These are phyloP conservation scores for Conopomorpha cramerella DNA, from an alignment of 1,140 invertebrate species.

Conservation along the genomic window DNA sequence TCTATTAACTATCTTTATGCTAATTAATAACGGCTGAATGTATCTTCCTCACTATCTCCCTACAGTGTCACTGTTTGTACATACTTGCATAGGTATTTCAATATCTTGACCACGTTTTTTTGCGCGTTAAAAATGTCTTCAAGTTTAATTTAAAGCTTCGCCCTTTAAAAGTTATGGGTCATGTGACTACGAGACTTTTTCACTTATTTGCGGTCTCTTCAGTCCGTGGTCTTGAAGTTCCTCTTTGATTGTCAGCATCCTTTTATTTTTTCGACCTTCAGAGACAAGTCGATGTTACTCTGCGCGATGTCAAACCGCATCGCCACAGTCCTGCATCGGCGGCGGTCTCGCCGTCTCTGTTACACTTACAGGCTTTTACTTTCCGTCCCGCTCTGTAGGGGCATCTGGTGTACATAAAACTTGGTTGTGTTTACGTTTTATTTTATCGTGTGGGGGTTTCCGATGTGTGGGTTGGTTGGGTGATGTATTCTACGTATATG, in stretches of 20 bases:
- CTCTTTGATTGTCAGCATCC: slow-evolving; percentile 14
- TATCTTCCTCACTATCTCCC: slow-evolving; percentile 31
- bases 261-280: slow-evolving; percentile 49
- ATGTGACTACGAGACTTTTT: too few species aligned
- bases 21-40: slow-evolving; percentile 59
- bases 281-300: slow-evolving; percentile 42
- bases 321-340: slow-evolving; percentile 21
- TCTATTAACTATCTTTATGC: slow-evolving; percentile 60
- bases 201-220: not conserved
- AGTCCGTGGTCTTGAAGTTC: not conserved
- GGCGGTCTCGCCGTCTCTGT: slow-evolving; percentile 25
- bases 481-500: slow-evolving; percentile 13
- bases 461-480: slow-evolving; percentile 14
- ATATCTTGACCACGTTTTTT: not conserved
- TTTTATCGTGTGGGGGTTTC: slow-evolving; percentile 9
- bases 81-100: slow-evolving; percentile 14
- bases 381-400: slow-evolving; percentile 43
- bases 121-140: not conserved
- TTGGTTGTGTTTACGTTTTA: slow-evolving; percentile 52
- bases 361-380: slow-evolving; percentile 19
- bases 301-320: slow-evolving; percentile 37
- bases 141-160: not conserved
- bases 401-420: slow-evolving; percentile 59
- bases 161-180: too few species aligned
- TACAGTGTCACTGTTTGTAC: slow-evolving; percentile 48